Base-by-base conservation (phyloP, 64 coral and sea anemone genomes). In the Dendrophyllia cribrosa region DNA sequence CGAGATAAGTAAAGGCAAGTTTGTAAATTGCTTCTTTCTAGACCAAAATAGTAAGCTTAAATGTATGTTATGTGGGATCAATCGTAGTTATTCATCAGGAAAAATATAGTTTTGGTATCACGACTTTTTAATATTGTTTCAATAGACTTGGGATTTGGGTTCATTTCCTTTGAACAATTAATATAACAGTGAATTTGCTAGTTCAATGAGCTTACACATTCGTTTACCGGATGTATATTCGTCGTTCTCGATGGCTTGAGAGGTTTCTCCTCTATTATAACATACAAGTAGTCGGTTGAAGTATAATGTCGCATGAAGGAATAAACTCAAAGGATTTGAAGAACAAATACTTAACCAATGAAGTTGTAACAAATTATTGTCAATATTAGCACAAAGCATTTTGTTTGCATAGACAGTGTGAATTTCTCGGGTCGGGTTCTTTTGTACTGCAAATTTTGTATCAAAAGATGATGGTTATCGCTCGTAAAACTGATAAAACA, bases 301-400 rank as follows among this genome's bases (percentile, higher is more conserved):
- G 26, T 65, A 63, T 51, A 67, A 63, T 60, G 15, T 50, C 22
- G 19, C 25, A 4, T 14, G 7, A 83, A 49, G 3, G 45, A 45
- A 66, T 64, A 19, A n/a, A 24, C 6, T 49, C 7, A 66, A 66
- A 83, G 10, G 80, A 67, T 43, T 51, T n/a, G 6, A 12, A 66
- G 80, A 66, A 66, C 80, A 68, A 83, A 67, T 44, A 66, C 61
- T 83, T n/a, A 66, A 24, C 77, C 17, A 50, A 21, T 66, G 43
- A 59, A 51, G 60, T 47, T 65, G 26, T 83, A 83, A 66, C 13
- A 64, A 66, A 50, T 66, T 34, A 34, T 34, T 66, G 80, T 83
- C 80, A 83, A 83, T 83, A 83, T 83, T 83, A 67, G 34, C 80
- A 9, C 46, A 20, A 75, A 75, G 72, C 14, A 66, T 21, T 79